These are phyloP conservation scores for Drosophila insularis DNA, from an alignment of 1,140 invertebrate species.

Conservation along the genomic window DNA sequence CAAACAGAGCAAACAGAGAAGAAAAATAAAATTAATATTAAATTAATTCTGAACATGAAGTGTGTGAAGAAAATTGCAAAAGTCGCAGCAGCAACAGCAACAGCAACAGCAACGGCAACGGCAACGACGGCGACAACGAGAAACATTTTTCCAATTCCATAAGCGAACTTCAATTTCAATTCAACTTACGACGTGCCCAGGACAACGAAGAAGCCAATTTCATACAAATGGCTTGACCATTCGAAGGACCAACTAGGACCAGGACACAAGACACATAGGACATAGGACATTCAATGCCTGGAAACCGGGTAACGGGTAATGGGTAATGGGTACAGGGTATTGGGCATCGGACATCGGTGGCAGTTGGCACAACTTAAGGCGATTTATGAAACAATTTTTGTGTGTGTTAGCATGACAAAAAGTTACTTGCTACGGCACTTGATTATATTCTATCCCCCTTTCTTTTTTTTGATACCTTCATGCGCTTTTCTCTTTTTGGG, in stretches of 20 bases:
- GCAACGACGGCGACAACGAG: conserved; percentile 15
- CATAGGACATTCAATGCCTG: too few relatives aligned
- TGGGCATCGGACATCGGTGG: neutral
- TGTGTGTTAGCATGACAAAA: conserved; percentile 53
- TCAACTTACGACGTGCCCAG: conserved; percentile 72
- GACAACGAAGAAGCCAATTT: conserved; percentile 66
- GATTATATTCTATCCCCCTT: conserved; percentile 21
- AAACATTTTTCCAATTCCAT: conserved; percentile 68
- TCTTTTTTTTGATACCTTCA: neutral
- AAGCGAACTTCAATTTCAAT: conserved; percentile 79
- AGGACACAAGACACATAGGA: too few relatives aligned
- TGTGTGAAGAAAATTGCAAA: conserved; percentile 77
- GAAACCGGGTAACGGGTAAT: too few relatives aligned
- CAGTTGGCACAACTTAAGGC: conserved; percentile 53
- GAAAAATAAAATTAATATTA: conserved; percentile 80
- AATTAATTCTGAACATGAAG: conserved; percentile 80
- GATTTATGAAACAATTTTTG: conserved; percentile 64
- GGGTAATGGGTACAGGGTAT: too few relatives aligned
- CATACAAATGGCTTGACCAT: conserved; percentile 67
- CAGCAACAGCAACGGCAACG: neutral
- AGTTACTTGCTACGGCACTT: conserved; percentile 39
- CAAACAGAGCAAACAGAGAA: conserved; percentile 31
- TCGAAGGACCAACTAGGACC: conserved; percentile 46
- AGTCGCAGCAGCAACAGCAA: conserved; percentile 52
- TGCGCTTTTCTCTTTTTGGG: conserved; percentile 21